Conservation (phyloP, 2,888 invertebrate genomes). For the Drosophila neotestacea region DNA sequence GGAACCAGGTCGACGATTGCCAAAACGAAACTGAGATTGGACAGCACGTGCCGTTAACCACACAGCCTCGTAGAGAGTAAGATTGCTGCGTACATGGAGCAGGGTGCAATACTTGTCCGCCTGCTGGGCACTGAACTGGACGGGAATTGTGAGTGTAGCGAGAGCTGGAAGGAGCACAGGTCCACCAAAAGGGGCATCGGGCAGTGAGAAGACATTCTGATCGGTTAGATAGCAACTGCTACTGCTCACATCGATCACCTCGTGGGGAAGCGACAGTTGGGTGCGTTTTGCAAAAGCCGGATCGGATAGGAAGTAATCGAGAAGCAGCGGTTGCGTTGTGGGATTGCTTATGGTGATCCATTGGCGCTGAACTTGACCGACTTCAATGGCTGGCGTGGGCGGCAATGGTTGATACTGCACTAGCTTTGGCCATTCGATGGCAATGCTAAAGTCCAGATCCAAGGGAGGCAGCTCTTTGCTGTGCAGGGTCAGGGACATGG, state of each 20-base stretch:
- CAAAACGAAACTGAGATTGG: constrained; percentile 94
- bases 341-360: constrained; percentile 83
- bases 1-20: constrained; percentile 93
- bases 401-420: constrained; percentile 77
- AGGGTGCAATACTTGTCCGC: constrained; percentile 84
- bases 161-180: constrained; percentile 77
- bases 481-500: constrained; percentile 82
- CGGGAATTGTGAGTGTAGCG: constrained; percentile 74
- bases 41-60: constrained; percentile 94
- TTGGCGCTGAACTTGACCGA: constrained; percentile 80
- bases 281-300: constrained; percentile 79
- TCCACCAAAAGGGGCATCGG: constrained; percentile 46
- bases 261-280: constrained; percentile 81
- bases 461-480: constrained; percentile 83
- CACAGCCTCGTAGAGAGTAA: constrained; percentile 95
- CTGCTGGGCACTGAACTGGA: constrained; percentile 79
- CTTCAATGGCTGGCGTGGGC: constrained; percentile 81
- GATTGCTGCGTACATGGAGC: constrained; percentile 91
- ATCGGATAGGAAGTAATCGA: constrained; percentile 83
- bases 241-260: constrained; percentile 83
- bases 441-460: constrained; percentile 83
- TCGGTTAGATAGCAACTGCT: constrained; percentile 83
- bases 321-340: constrained; percentile 77
- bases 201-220: constrained; percentile 81
- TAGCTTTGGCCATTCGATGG: constrained; percentile 84